Conservation (phyloP, 2,888 invertebrate species). For the Pristionchus exspectatus region DNA sequence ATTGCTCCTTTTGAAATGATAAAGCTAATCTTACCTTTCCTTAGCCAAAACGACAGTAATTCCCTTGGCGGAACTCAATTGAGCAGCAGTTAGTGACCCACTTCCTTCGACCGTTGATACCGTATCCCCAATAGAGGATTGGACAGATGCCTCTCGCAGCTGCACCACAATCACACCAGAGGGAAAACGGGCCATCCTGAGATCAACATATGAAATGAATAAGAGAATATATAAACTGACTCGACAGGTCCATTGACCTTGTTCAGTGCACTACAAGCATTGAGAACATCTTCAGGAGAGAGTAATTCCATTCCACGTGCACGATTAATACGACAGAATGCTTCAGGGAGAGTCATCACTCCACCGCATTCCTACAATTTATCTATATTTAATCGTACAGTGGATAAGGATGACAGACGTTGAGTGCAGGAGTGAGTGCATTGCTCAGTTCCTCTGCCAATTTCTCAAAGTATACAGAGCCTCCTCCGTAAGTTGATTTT, state of each 20-base stretch:
- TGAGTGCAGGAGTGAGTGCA: constrained; percentile 88
- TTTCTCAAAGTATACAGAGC: constrained; percentile 88
- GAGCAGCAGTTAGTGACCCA: constrained; percentile 84
- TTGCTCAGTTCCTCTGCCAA: constrained; percentile 90
- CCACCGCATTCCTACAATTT: constrained; percentile 89
- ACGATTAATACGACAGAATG: constrained; percentile 95
- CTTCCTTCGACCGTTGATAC: constrained; percentile 80
- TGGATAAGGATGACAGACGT: constrained; percentile 81
- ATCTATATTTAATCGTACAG: neutral
- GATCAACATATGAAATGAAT: constrained; percentile 66
- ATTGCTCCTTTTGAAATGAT: neutral
- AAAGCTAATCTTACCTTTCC: constrained; percentile 83
- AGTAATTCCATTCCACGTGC: constrained; percentile 95
- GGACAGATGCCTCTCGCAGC: constrained; percentile 84
- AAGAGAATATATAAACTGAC: constrained; percentile 67
- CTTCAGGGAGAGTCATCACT: constrained; percentile 96
- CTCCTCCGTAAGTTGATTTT: constrained; percentile 88
- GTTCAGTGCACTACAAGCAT: constrained; percentile 86
- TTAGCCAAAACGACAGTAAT: constrained; percentile 92
- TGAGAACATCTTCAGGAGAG: constrained; percentile 95
- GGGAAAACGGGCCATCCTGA: constrained; percentile 89
- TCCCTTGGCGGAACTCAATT: constrained; percentile 89
- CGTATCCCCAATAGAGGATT: constrained; percentile 80
- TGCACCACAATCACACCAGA: constrained; percentile 97
- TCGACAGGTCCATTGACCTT: constrained; percentile 79